phyloP scores from a whole-genome alignment of 2,888 invertebrate species.

The Mythimna albipuncta region DNA sequence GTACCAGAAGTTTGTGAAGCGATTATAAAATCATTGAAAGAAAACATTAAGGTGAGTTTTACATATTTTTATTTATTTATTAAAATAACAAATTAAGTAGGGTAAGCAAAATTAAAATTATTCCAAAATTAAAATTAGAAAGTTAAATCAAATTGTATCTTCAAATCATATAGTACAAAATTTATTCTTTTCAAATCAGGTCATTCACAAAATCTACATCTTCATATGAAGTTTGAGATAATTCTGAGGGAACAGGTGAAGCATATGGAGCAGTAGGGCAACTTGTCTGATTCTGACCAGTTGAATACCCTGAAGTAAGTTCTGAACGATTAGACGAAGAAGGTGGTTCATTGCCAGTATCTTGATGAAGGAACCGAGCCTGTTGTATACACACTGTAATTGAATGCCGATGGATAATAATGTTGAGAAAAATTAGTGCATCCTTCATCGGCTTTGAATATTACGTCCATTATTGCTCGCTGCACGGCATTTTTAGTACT shows the following conservation, averaged over 20 bases:
- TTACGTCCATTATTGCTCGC: conserved; percentile 47
- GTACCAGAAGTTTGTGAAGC: conserved; percentile 53
- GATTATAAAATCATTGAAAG: conserved; percentile 42
- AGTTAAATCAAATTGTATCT: conserved; percentile 31
- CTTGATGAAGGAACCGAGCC: conserved; percentile 43
- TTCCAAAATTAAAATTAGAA: conserved; percentile 13
- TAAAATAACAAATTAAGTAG: conserved; percentile 36
- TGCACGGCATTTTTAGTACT: conserved; percentile 48
- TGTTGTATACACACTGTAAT: conserved; percentile 44
- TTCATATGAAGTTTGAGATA: conserved; percentile 45
- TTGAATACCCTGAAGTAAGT: conserved; percentile 39
- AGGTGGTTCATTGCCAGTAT: conserved; percentile 44
- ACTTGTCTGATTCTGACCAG: conserved; percentile 47
- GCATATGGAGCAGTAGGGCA: conserved; percentile 41
- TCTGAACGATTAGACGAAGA: conserved; percentile 41
- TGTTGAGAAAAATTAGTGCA: conserved; percentile 45
- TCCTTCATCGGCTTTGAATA: conserved; percentile 48
- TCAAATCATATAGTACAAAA: conserved; percentile 25
- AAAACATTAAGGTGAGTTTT: conserved; percentile 46
- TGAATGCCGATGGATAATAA: conserved; percentile 42
- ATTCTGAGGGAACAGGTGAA: conserved; percentile 47
- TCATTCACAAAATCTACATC: conserved; percentile 48
- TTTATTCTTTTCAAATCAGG: conserved; percentile 43
- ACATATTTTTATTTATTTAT: conserved; percentile 38
- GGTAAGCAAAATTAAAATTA: conserved; percentile 22